A percentile compares a stretch with the other conserved stretches of the same genome.
Evolutionary conservation across 2,888 invertebrate species (phyloP).

Genomic region (Agrotis ipsilon): DNA sequence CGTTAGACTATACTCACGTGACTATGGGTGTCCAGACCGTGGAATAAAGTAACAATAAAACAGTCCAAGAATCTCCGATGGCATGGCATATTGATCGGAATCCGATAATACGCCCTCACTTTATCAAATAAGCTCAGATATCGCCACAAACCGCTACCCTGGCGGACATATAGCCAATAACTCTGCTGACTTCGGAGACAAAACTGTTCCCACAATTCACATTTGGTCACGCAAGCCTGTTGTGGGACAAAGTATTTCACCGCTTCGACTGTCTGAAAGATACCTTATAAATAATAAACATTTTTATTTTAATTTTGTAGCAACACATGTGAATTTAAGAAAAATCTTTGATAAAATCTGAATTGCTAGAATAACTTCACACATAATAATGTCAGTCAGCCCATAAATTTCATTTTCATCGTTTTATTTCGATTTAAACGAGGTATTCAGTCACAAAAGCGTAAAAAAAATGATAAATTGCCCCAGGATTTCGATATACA

Average conservation of each 20-base stretch:
- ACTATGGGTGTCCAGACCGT: conserved; percentile 17
- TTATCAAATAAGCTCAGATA: conserved; percentile 59
- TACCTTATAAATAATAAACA: not conserved
- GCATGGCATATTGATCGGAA: conserved; percentile 39
- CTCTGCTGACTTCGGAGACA: conserved; percentile 19
- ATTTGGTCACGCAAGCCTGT: conserved; percentile 33
- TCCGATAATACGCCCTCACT: conserved; percentile 52
- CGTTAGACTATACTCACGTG: conserved; percentile 4
- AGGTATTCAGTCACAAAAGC: conserved; percentile 7
- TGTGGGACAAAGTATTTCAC: not conserved
- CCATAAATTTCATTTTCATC: not conserved
- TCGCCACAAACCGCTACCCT: conserved; percentile 37
- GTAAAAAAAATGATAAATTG: conserved; percentile 13
- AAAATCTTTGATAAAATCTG: not conserved
- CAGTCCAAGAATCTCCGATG: conserved; percentile 19
- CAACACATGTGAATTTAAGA: not conserved
- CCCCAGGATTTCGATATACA: not conserved
- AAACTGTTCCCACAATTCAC: conserved; percentile 1
- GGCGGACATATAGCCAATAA: conserved; percentile 47
- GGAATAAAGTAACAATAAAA: conserved; percentile 55
- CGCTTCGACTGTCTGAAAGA: not conserved
- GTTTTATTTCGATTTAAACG: conserved; percentile 12
- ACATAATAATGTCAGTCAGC: not conserved
- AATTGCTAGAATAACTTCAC: not conserved
- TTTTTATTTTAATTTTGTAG: not conserved